Conservation (phyloP, 2,113 vertebrate genomes). For the Capreolus pygargus region DNA sequence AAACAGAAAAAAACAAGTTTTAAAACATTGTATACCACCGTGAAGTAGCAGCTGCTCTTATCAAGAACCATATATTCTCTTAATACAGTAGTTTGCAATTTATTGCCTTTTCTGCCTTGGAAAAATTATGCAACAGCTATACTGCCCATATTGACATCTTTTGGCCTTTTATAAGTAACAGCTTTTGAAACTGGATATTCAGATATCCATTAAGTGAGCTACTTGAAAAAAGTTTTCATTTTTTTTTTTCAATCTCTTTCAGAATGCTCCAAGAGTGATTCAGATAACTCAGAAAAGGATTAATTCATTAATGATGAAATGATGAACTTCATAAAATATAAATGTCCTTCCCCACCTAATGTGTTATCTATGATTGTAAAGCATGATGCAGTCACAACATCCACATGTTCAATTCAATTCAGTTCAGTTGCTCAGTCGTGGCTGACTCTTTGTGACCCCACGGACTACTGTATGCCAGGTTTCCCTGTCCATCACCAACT, state of each 20-base stretch:
- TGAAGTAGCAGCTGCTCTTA: slow-evolving; percentile 38
- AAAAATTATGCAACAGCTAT: slow-evolving; percentile 40
- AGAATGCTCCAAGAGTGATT: slow-evolving; percentile 28
- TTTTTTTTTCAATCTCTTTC: not conserved
- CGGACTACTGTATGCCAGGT: not conserved
- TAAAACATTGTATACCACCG: slow-evolving; percentile 4
- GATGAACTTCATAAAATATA: not conserved
- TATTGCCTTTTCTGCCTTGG: slow-evolving; percentile 19
- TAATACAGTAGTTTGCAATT: not conserved
- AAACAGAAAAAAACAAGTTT: slow-evolving; percentile 50
- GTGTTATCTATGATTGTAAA: not conserved
- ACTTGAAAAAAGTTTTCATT: slow-evolving; percentile 24
- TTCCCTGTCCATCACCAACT: not conserved
- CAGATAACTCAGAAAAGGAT: slow-evolving; percentile 26
- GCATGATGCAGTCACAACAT: not conserved
- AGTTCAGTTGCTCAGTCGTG: not conserved
- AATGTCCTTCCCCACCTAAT: not conserved
- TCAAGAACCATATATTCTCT: slow-evolving; percentile 20
- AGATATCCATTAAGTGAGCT: slow-evolving; percentile 9
- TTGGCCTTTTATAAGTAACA: slow-evolving; percentile 28
- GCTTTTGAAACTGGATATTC: slow-evolving; percentile 1
- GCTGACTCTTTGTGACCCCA: not conserved
- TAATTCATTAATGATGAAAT: slow-evolving; percentile 13
- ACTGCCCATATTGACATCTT: not conserved
- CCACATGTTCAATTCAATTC: not conserved